Evolutionary conservation across 64 coral and sea anemone genomes (phyloP), one percentile per base, ranked within the genome.

Genomic region (Orbicella faveolata): DNA sequence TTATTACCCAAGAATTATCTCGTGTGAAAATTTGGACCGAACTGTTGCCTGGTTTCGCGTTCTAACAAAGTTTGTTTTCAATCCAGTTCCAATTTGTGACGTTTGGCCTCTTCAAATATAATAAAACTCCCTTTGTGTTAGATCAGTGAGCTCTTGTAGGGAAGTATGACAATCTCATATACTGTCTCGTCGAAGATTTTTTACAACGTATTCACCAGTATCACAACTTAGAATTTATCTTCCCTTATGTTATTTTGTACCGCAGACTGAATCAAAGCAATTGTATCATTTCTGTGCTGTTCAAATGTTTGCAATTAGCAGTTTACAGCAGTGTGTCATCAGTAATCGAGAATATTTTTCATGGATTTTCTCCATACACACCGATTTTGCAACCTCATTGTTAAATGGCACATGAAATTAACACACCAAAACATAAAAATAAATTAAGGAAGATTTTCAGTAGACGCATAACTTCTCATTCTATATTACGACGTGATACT

Each of bases 1-100:
- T 3, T 44, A 73, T 85, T 73, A 85, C 25, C 18, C 2, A 73
- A 85, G 65, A 52, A 41, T 52, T 73, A 63, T 73, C 64, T 85
- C 82, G 37, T 72, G 82, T 69, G 82, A 85, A 85, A 72, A 25
- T 73, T 68, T 25, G 39, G 4, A 21, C 37, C 11, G 10, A 78
- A 23, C 51, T 74, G 33, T 35, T 74, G 34, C 12, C 19, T 52
- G 37, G 75, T 70, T 70, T 70, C 67, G 67, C 67, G 1, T 68
- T 20, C 19, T 15, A 68, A 8, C 65, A 68, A 25, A 0, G 18
- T 19, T 68, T 68, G 6, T 68, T 25, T 68, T 68, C 65, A 20
- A 20, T 9, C 25, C 10, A 20, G 20, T 33, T 70, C 21, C 9
- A 11, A 25, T 11, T 70, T 0, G 21, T 7, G 25, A 8, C n/a